Percentiles rank a stretch among this genome's conserved stretches.
These are phyloP conservation scores for Drosophila orosa DNA, from an alignment of 1,140 invertebrate species.

Conservation along the genomic window DNA sequence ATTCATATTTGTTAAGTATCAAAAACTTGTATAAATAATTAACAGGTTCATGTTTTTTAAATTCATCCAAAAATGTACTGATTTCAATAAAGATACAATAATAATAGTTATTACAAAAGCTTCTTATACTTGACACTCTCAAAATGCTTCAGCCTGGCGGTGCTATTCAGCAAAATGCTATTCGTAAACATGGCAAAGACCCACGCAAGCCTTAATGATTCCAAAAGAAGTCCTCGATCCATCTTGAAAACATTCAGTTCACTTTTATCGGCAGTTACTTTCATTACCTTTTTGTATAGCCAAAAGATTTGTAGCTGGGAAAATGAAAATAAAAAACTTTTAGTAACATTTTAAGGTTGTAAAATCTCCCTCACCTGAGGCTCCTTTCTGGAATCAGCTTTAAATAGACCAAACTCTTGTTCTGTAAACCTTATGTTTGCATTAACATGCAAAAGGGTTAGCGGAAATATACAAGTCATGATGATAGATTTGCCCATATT, in stretches of 20 bases:
- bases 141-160: slow-evolving; percentile 10
- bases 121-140: slow-evolving; percentile 7
- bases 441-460: slow-evolving; percentile 26
- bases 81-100: neutral
- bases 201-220: slow-evolving; percentile 35
- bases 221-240: slow-evolving; percentile 27
- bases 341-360: neutral
- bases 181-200: slow-evolving; percentile 51
- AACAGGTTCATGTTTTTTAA: neutral
- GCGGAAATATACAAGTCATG: neutral
- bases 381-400: slow-evolving; percentile 3
- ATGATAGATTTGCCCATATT: neutral
- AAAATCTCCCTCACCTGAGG: slow-evolving; percentile 15
- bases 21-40: neutral
- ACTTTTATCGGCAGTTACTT: neutral
- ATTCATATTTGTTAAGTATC: too few species aligned
- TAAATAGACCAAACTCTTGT: slow-evolving; percentile 29
- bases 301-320: slow-evolving; percentile 49
- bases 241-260: slow-evolving; percentile 28
- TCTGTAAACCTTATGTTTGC: slow-evolving; percentile 14
- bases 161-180: slow-evolving; percentile 42
- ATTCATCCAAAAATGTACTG: neutral
- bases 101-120: neutral
- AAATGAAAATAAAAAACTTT: neutral
- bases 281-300: slow-evolving; percentile 11